A percentile compares a stretch with the other conserved stretches of the same genome.
Evolutionary conservation across 2,888 invertebrate genomes (phyloP).

Genomic region (Rugalucina vietnamica): DNA sequence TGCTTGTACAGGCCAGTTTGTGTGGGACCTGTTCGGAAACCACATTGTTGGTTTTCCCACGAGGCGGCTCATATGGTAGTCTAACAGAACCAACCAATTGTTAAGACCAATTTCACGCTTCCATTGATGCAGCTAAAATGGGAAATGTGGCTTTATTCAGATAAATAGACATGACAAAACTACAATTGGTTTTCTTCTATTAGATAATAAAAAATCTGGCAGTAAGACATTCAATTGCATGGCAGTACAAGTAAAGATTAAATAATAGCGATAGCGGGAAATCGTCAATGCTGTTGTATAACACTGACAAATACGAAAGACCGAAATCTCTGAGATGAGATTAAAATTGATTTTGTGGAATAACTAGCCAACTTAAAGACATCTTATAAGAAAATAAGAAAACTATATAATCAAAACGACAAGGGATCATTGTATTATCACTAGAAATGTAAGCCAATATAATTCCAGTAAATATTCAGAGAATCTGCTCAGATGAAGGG

Average conservation of each 20-base stretch:
- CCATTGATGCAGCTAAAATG: neutral
- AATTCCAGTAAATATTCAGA: too few species aligned
- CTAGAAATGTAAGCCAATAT: too few species aligned
- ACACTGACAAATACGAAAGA: neutral
- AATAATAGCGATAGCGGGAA: neutral
- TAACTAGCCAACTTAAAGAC: neutral
- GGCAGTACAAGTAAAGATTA: conserved; percentile 5
- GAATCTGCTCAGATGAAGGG: too few species aligned
- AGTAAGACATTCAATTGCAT: neutral
- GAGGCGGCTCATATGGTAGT: too few species aligned
- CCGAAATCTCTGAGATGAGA: conserved; percentile 7
- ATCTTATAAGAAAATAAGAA: too few species aligned
- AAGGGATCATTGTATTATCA: too few species aligned
- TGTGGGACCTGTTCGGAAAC: too few species aligned
- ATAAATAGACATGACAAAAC: neutral
- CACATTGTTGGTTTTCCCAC: too few species aligned
- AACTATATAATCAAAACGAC: too few species aligned
- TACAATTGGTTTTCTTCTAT: conserved; percentile 4
- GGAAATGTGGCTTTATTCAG: neutral
- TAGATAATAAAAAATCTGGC: conserved; percentile 2
- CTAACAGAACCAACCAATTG: neutral
- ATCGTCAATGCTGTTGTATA: neutral
- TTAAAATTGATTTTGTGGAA: conserved; percentile 10
- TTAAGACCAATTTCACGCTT: neutral
- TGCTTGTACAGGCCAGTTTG: too few species aligned